Conservation (phyloP, 2,797 vertebrate genomes). For the Ctenopoma kingsleyae region DNA sequence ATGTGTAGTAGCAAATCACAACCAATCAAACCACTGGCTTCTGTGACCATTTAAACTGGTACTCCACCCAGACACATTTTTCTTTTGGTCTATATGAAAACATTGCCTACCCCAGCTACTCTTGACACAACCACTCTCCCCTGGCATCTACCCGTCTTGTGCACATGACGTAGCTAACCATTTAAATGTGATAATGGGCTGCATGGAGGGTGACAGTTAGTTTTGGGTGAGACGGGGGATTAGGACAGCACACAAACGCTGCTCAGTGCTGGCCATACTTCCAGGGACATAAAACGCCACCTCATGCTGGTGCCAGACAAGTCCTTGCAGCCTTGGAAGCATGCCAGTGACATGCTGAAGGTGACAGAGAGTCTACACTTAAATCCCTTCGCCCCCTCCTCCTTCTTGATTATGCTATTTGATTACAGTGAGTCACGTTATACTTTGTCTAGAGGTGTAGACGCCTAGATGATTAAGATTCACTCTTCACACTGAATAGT, state of each 20-base stretch:
- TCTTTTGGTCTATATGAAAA: conserved; percentile 7
- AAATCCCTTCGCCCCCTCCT: not conserved
- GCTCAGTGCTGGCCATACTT: conserved; percentile 43
- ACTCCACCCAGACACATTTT: not conserved
- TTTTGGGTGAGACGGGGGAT: conserved; percentile 66
- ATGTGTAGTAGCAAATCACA: conserved; percentile 33
- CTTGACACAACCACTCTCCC: not conserved
- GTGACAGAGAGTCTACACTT: conserved; percentile 44
- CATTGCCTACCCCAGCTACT: not conserved
- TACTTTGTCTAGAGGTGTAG: conserved; percentile 20
- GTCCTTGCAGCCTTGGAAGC: conserved; percentile 42
- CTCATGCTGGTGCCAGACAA: conserved; percentile 33
- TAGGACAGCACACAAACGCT: conserved; percentile 32
- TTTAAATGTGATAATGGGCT: conserved; percentile 71
- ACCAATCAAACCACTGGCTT: conserved; percentile 16
- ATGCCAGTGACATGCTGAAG: conserved; percentile 47
- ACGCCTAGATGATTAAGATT: not conserved
- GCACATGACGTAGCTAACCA: conserved; percentile 11
- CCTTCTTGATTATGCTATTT: conserved; percentile 35
- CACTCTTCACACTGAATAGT: not conserved
- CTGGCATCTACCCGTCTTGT: not conserved
- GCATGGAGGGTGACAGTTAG: conserved; percentile 54
- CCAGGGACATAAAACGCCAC: conserved; percentile 58
- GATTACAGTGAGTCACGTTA: conserved; percentile 49
- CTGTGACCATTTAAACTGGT: conserved; percentile 13